These are phyloP conservation scores for Pelecanoides urinatrix DNA, from an alignment of 2,113 vertebrate species.

Conservation along the genomic window DNA sequence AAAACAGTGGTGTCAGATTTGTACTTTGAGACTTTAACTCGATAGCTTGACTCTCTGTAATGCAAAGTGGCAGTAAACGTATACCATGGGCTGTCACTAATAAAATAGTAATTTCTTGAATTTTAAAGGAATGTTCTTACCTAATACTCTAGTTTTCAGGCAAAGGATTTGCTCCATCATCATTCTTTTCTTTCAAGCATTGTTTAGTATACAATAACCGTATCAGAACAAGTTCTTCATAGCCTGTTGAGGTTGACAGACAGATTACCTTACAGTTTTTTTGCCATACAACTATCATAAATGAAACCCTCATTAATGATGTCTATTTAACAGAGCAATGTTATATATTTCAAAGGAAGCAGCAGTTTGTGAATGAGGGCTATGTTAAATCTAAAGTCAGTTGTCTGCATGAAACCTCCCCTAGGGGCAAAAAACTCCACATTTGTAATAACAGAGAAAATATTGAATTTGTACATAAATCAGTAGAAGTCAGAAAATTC, in stretches of 20 bases:
- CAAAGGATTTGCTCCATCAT: not conserved
- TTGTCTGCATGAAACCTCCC: not conserved
- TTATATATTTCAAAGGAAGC: not conserved
- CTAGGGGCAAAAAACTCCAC: not conserved
- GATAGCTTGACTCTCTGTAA: not conserved
- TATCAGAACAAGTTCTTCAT: not conserved
- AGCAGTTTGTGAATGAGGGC: not conserved
- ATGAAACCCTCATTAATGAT: not conserved
- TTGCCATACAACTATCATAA: not conserved
- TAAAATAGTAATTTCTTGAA: not conserved
- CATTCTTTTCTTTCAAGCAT: not conserved
- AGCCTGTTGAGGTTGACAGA: not conserved
- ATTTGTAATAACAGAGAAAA: not conserved
- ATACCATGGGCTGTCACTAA: not conserved
- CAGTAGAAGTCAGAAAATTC: not conserved
- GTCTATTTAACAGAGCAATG: not conserved
- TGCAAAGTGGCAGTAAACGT: not conserved
- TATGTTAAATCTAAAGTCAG: not conserved
- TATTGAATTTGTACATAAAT: not conserved
- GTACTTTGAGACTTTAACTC: not conserved
- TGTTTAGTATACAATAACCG: not conserved
- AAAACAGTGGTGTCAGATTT: not conserved
- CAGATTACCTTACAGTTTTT: not conserved
- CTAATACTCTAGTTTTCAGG: not conserved
- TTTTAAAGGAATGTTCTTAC: not conserved